Evolutionary conservation across 2,113 vertebrate genomes (phyloP).

Genomic region (Nansenia antarctica): DNA sequence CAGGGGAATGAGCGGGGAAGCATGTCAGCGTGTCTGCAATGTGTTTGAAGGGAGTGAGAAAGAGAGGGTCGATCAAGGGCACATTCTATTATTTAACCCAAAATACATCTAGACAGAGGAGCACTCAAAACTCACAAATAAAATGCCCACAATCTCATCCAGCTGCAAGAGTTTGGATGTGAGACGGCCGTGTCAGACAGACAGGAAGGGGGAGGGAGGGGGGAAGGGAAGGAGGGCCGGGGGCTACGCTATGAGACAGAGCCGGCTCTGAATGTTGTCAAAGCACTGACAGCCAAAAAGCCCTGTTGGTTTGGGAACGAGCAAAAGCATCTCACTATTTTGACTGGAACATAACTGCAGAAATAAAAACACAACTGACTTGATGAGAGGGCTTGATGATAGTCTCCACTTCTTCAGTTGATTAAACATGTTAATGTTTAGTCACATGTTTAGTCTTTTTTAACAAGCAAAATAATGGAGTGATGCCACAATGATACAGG

Average conservation of each 20-base stretch:
- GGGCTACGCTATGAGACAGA: background rate
- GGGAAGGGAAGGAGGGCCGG: too few species aligned
- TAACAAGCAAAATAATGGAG: too few species aligned
- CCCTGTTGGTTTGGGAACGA: too few species aligned
- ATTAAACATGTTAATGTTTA: too few species aligned
- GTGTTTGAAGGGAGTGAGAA: background rate
- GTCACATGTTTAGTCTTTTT: too few species aligned
- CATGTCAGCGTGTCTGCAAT: background rate
- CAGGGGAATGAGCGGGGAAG: background rate
- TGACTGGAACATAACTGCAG: too few species aligned
- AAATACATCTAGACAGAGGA: background rate
- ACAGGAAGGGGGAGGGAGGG: too few species aligned
- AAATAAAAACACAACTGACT: too few species aligned
- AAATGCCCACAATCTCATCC: background rate
- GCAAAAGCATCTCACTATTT: background rate
- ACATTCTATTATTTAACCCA: background rate
- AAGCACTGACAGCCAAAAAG: background rate
- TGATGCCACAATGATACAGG: too few species aligned
- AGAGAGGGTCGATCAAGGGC: background rate
- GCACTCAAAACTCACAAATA: background rate
- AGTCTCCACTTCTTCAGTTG: too few species aligned
- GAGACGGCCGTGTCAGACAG: too few species aligned
- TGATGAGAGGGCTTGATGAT: too few species aligned
- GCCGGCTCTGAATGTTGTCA: slow-evolving; percentile 5
- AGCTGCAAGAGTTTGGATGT: background rate